phyloP scores from a whole-genome alignment of 2,797 vertebrate genomes.

The Stomatorhinus walkeri region DNA sequence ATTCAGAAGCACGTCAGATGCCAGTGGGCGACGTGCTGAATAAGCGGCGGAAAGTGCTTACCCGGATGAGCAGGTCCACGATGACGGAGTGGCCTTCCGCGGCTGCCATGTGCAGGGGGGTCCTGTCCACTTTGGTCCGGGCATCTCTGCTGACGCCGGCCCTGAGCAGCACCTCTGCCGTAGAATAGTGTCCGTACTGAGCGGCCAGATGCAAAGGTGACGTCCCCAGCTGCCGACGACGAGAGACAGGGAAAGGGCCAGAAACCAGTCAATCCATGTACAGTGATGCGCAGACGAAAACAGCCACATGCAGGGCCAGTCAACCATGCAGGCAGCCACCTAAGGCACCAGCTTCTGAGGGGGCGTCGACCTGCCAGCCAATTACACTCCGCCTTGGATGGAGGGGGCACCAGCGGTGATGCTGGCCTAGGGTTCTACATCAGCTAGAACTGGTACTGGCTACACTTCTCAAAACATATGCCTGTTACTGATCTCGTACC shows the following conservation, averaged over 20 bases:
- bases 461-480: neutral
- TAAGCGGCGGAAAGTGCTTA: slow-evolving; percentile 35
- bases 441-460: neutral
- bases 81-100: slow-evolving; percentile 75
- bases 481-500: neutral
- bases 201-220: slow-evolving; percentile 86
- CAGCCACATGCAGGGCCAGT: neutral
- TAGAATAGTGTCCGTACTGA: slow-evolving; percentile 83
- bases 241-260: neutral
- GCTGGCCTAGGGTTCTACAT: neutral
- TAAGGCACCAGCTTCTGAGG: neutral
- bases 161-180: slow-evolving; percentile 79
- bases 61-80: slow-evolving; percentile 81
- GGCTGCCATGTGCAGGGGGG: slow-evolving; percentile 85
- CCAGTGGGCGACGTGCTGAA: neutral
- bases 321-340: neutral
- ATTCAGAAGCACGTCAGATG: neutral
- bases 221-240: slow-evolving; percentile 69
- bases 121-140: slow-evolving; percentile 87
- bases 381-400: neutral
- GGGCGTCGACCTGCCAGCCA: neutral
- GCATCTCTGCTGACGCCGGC: slow-evolving; percentile 86
- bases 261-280: neutral
- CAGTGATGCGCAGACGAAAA: neutral
- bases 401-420: neutral